A percentile compares a stretch with the other conserved stretches of the same genome.
These are phyloP conservation scores for Neolamprologus toae DNA, from an alignment of 2,113 vertebrate species.

Conservation along the genomic window DNA sequence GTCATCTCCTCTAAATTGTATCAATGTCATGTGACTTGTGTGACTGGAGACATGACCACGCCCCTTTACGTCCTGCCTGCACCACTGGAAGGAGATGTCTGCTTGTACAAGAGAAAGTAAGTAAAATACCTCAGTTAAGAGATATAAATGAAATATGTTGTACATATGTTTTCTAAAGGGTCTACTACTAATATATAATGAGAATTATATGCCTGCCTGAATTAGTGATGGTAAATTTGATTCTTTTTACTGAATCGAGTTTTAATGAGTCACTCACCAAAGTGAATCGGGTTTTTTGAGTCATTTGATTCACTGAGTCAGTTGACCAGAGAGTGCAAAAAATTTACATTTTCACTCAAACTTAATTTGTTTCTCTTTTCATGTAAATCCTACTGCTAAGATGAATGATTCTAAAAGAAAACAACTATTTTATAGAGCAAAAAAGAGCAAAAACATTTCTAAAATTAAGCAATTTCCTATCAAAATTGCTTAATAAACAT, in stretches of 20 bases:
- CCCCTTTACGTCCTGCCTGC: neutral
- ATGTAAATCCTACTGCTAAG: neutral
- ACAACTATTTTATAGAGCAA: neutral
- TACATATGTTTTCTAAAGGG: neutral
- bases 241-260: neutral
- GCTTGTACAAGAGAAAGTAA: neutral
- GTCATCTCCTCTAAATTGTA: neutral
- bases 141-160: neutral
- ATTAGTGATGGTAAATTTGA: neutral
- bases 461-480: neutral
- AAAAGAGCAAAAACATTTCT: neutral
- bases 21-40: neutral
- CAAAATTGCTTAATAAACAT: neutral
- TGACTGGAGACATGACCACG: neutral
- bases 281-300: too few species aligned
- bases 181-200: neutral
- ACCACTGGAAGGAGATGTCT: neutral
- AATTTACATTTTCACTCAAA: too few species aligned
- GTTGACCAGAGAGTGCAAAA: too few species aligned
- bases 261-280: too few species aligned
- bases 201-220: neutral
- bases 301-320: too few species aligned
- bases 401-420: neutral
- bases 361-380: too few species aligned
- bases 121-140: neutral